phyloP scores from a whole-genome alignment of 2,113 vertebrate species.

The Steatornis caripensis region DNA sequence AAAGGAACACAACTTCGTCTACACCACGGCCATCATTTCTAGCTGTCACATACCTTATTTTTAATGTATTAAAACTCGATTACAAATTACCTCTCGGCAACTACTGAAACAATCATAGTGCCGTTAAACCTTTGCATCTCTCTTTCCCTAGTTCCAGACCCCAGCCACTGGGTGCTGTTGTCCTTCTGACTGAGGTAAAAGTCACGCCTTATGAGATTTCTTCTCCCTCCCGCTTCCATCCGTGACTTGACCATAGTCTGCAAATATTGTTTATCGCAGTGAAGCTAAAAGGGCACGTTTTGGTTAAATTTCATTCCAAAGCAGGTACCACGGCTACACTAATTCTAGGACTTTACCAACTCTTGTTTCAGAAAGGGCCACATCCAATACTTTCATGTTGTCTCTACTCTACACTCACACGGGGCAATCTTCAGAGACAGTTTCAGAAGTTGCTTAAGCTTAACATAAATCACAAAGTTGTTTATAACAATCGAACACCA shows the following conservation, averaged over 20 bases:
- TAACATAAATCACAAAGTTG: background rate
- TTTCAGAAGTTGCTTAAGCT: background rate
- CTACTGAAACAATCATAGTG: background rate
- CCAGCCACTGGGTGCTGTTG: background rate
- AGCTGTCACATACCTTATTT: background rate
- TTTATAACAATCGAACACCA: background rate
- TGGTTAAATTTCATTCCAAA: background rate
- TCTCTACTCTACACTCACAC: too few species aligned
- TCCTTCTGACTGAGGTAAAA: background rate
- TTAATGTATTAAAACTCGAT: background rate
- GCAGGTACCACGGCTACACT: background rate
- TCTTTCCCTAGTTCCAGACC: background rate
- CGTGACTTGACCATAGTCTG: background rate
- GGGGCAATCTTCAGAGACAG: background rate
- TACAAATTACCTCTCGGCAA: background rate
- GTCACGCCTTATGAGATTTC: background rate
- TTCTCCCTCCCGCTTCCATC: background rate
- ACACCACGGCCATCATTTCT: accelerated
- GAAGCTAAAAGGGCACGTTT: background rate
- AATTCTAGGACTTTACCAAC: background rate
- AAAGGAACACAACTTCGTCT: background rate
- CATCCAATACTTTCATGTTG: background rate
- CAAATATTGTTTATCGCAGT: background rate
- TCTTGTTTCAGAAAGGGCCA: background rate
- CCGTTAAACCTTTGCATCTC: background rate